These are phyloP conservation scores for Sciurus niger DNA, from an alignment of 2,113 vertebrate genomes.

Conservation along the genomic window DNA sequence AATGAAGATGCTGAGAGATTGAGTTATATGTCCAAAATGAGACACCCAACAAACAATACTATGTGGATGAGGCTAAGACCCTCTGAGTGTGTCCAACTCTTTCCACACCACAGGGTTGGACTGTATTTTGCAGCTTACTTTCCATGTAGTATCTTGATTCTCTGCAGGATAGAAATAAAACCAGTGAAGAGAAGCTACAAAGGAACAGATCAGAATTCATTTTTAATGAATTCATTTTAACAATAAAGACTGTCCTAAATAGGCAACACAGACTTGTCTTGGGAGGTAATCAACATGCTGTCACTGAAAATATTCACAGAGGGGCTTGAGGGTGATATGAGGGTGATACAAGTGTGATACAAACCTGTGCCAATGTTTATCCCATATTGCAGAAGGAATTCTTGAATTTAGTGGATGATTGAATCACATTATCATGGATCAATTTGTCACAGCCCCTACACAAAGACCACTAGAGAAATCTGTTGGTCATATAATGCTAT, in stretches of 20 bases:
- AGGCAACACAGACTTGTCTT: neutral
- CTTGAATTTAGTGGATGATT: neutral
- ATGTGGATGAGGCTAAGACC: neutral
- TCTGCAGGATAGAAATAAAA: slow-evolving; percentile 5
- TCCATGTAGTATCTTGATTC: neutral
- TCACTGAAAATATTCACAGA: neutral
- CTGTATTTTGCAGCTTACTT: neutral
- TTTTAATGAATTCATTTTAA: slow-evolving; percentile 26
- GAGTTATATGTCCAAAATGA: neutral
- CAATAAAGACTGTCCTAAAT: neutral
- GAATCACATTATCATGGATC: neutral
- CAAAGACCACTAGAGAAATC: neutral
- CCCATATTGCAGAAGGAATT: neutral
- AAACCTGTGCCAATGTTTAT: neutral
- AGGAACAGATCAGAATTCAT: neutral
- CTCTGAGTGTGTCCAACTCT: neutral
- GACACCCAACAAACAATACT: neutral
- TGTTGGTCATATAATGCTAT: neutral
- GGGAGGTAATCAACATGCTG: neutral
- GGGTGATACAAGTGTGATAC: neutral
- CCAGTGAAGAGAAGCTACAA: neutral
- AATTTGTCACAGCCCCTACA: neutral
- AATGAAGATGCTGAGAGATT: neutral
- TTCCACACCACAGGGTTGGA: neutral
- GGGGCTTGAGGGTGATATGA: neutral